phyloP scores from a whole-genome alignment of 2,888 invertebrate species.

The Coenonympha arcania region DNA sequence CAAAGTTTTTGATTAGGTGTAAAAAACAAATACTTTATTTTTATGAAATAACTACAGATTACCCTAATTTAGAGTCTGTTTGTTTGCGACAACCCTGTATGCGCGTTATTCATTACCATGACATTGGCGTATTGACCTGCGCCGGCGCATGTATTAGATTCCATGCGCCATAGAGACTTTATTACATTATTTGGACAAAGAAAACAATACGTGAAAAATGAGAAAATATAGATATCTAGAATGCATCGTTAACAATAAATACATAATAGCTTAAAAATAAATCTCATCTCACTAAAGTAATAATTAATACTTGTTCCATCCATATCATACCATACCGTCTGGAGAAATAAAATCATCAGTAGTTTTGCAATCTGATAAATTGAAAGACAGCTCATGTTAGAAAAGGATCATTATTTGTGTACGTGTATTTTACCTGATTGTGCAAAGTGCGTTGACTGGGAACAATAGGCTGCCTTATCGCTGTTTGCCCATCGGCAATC shows the following conservation, averaged over 20 bases:
- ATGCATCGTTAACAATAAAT: too few species aligned
- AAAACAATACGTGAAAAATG: too few species aligned
- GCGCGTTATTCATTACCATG: slow-evolving; percentile 11
- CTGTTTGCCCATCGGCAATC: slow-evolving; percentile 35
- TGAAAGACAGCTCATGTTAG: too few species aligned
- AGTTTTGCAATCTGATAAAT: too few species aligned
- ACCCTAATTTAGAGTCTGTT: too few species aligned
- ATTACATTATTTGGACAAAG: slow-evolving; percentile 10
- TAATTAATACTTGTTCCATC: not conserved
- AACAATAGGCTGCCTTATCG: slow-evolving; percentile 45
- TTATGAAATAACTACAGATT: too few species aligned
- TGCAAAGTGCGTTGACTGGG: slow-evolving; percentile 46
- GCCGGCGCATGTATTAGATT: slow-evolving; percentile 11
- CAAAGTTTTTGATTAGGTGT: too few species aligned
- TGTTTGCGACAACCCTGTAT: not conserved
- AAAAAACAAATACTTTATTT: too few species aligned
- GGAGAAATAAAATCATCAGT: not conserved
- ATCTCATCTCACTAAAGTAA: too few species aligned
- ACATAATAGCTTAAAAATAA: too few species aligned
- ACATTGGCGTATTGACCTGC: slow-evolving; percentile 17
- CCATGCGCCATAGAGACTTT: slow-evolving; percentile 2
- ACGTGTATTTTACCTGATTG: slow-evolving; percentile 22
- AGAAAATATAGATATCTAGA: too few species aligned
- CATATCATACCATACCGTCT: not conserved
- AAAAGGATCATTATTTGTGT: slow-evolving; percentile 15